Conservation (phyloP, 1,140 invertebrate species). For the Drosophila baimaii region DNA sequence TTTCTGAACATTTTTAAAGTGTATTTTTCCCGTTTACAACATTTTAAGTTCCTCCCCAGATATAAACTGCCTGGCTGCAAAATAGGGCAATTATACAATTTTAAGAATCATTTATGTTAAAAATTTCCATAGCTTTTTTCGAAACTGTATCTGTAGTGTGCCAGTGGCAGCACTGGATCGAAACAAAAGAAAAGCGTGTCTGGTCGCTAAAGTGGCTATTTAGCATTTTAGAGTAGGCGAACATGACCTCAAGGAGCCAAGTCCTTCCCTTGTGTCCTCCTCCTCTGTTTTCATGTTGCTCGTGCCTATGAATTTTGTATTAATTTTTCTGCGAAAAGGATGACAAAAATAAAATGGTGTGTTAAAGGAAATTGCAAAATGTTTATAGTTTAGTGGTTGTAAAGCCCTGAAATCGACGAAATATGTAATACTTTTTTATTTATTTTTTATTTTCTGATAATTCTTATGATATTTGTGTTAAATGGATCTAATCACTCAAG, state of each 20-base stretch:
- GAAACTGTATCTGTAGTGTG: neutral
- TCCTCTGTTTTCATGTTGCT: slow-evolving; percentile 1
- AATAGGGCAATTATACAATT: no score
- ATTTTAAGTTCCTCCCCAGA: neutral
- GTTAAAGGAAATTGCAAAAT: slow-evolving; percentile 52
- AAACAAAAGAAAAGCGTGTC: slow-evolving; percentile 51
- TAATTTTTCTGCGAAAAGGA: slow-evolving; percentile 66
- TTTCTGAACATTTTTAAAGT: neutral
- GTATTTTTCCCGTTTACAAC: neutral
- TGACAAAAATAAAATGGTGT: slow-evolving; percentile 3
- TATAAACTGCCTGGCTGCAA: no score
- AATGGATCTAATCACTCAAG: no score
- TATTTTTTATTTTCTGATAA: neutral
- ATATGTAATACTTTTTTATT: no score
- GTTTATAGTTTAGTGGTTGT: neutral
- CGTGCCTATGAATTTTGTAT: slow-evolving; percentile 68
- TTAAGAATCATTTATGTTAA: neutral
- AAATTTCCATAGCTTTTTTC: neutral
- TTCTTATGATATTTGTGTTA: no score
- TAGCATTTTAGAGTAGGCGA: slow-evolving; percentile 80
- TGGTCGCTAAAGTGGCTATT: slow-evolving; percentile 80
- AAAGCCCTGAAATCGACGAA: no score
- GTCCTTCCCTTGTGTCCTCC: slow-evolving; percentile 4
- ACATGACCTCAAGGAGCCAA: slow-evolving; percentile 47
- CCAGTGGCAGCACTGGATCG: neutral